Evolutionary conservation across 2,888 invertebrate genomes (phyloP).

Genomic region (Gandaritis pyraliata): DNA sequence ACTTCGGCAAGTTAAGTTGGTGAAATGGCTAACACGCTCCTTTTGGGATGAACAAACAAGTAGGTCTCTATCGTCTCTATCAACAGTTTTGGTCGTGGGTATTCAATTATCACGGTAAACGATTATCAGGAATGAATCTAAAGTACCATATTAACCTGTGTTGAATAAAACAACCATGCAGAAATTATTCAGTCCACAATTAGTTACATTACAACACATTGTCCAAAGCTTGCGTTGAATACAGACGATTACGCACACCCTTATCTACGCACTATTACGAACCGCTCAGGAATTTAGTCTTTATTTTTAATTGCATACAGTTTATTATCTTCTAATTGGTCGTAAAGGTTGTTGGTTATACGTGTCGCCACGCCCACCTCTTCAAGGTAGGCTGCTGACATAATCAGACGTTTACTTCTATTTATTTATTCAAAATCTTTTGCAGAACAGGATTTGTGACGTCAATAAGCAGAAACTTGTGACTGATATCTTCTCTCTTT

Average conservation of each 20-base stretch:
- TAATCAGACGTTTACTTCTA: slow-evolving; percentile 27
- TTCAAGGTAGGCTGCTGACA: slow-evolving; percentile 35
- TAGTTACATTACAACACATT: slow-evolving; percentile 29
- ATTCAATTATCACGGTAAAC: slow-evolving; percentile 1
- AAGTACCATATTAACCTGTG: slow-evolving; percentile 13
- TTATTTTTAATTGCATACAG: slow-evolving; percentile 26
- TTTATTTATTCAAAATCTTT: slow-evolving; percentile 17
- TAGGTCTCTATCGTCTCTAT: too few species aligned
- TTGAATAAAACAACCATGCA: slow-evolving; percentile 17
- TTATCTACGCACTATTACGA: slow-evolving; percentile 13
- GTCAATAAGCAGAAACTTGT: slow-evolving; percentile 12
- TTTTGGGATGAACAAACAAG: too few species aligned
- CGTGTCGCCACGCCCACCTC: slow-evolving; percentile 32
- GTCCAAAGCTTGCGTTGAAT: slow-evolving; percentile 22
- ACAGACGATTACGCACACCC: slow-evolving; percentile 21
- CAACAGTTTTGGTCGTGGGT: too few species aligned
- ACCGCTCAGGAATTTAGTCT: slow-evolving; percentile 20
- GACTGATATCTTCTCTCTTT: neutral
- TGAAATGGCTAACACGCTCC: too few species aligned
- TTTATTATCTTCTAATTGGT: slow-evolving; percentile 26
- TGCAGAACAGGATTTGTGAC: slow-evolving; percentile 22
- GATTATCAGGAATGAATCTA: slow-evolving; percentile 12
- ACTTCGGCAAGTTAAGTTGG: too few species aligned
- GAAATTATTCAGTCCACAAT: slow-evolving; percentile 22
- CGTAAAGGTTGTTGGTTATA: slow-evolving; percentile 18